A percentile compares a stretch with the other conserved stretches of the same genome.
phyloP scores from a whole-genome alignment of 2,888 invertebrate species.

The Brenthis daphne region DNA sequence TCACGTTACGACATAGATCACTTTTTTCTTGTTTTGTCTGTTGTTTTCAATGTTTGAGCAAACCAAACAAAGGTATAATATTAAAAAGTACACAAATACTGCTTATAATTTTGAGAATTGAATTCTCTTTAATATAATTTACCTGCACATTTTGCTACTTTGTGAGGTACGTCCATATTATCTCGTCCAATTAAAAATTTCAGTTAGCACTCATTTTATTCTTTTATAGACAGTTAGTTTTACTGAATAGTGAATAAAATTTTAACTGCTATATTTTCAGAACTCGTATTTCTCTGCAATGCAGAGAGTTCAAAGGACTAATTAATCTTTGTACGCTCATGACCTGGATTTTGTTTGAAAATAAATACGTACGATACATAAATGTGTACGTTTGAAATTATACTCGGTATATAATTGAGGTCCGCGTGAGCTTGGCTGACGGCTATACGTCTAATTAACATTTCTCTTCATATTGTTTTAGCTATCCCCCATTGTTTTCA shows the following conservation, averaged over 20 bases:
- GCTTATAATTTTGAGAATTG: background rate
- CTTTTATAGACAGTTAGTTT: constrained; percentile 6
- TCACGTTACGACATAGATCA: too few species aligned
- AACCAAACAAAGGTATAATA: too few species aligned
- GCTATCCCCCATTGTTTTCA: constrained; percentile 14
- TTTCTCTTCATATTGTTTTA: constrained; percentile 13
- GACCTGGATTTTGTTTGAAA: constrained; percentile 25
- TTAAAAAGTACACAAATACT: too few species aligned
- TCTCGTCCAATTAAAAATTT: constrained; percentile 11
- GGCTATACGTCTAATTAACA: constrained; percentile 15
- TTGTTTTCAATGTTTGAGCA: too few species aligned
- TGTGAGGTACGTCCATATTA: background rate
- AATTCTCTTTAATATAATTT: background rate
- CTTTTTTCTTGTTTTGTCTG: too few species aligned
- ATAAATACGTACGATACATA: constrained; percentile 3
- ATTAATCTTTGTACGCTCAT: constrained; percentile 30
- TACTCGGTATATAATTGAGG: background rate
- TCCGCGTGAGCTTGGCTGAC: constrained; percentile 1
- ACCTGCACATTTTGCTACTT: background rate
- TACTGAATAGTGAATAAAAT: constrained; percentile 1
- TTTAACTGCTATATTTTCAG: constrained; percentile 22
- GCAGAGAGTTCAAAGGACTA: constrained; percentile 36
- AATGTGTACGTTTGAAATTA: constrained; percentile 6
- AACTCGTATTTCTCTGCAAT: constrained; percentile 34
- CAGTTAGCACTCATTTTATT: constrained; percentile 13